Conservation (phyloP, 2,888 invertebrate genomes). For the Sympetrum striolatum region DNA sequence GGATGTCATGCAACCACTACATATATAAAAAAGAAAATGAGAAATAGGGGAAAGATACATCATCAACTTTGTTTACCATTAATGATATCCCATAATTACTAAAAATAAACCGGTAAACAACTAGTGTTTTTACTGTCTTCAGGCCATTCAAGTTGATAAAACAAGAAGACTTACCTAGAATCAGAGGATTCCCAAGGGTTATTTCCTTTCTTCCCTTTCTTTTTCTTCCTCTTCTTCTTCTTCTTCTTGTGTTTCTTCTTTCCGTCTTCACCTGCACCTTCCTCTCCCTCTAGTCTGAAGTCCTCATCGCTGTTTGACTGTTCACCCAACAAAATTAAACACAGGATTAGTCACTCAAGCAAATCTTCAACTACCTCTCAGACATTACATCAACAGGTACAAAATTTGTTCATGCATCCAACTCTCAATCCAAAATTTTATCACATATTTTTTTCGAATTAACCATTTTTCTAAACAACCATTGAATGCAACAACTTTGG, state of each 20-base stretch:
- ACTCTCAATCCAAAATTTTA: too few species aligned
- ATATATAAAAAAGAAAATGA: too few species aligned
- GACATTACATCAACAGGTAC: background rate
- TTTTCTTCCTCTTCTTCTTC: conserved; percentile 55
- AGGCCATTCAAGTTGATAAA: background rate
- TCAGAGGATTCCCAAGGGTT: conserved; percentile 69
- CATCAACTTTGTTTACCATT: too few species aligned
- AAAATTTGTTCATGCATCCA: background rate
- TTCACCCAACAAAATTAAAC: too few species aligned
- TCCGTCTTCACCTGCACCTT: conserved; percentile 60
- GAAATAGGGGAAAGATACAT: too few species aligned
- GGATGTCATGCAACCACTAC: too few species aligned
- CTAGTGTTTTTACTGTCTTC: background rate
- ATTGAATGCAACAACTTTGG: too few species aligned
- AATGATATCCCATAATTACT: background rate
- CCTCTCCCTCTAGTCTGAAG: conserved; percentile 48
- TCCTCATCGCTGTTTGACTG: conserved; percentile 21
- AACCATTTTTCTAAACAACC: too few species aligned
- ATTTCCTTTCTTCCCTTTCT: conserved; percentile 60
- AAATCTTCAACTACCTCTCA: too few species aligned
- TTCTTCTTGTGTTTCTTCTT: conserved; percentile 55
- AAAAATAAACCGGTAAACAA: too few species aligned
- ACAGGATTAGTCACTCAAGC: too few species aligned
- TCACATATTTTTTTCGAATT: too few species aligned
- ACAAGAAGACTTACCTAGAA: conserved; percentile 55